Base-by-base conservation (phyloP, 2,888 invertebrate species). In the Pegoplata infirma region DNA sequence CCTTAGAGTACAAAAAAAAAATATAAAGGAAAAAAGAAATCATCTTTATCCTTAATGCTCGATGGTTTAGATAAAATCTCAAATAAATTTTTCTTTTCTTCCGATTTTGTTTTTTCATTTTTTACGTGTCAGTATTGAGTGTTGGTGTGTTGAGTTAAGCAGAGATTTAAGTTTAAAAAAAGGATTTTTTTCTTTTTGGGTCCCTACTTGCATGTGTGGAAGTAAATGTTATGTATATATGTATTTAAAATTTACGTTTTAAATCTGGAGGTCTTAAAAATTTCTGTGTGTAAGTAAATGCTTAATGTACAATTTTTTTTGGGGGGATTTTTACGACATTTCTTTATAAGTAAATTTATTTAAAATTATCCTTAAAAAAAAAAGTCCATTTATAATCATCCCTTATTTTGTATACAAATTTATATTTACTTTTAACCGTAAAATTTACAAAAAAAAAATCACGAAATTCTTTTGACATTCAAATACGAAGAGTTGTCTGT, bases 31-130 rank as follows among this genome's bases (percentile, higher is more conserved):
- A 21, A 49, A 25, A 28, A n/a, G n/a, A 16, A 6, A 14, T 21
- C 40, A 16, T 40, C 56, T 6, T 58, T 36, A 40, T 40, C 40
- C 36, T 58, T 58, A 40, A 40, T 58, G 56, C 21, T 55, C 12
- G 40, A 40, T 19, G 21, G 56, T 6, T 5, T n/a, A 28, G 17
- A 17, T 36, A 21, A 36, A 56, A 32, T 17, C 5, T 55, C 10
- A 10, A 40, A 40, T 21, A n/a, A n/a, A 6, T 21, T 32, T n/a
- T n/a, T 1, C 32, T 12, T 21, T 40, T 36, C 40, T 40, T 40
- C n/a, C 21, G 25, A 16, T 36, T 14, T 14, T 56, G n/a, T 40
- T 3, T 58, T 58, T 8, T 21, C n/a, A n/a, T n/a, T n/a, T 19
- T 58, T 40, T n/a, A 4, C 21, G 2, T 21, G 21, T 8, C 12